Base-by-base conservation (phyloP, 2,888 invertebrate genomes). In the Hypolimnas misippus region DNA sequence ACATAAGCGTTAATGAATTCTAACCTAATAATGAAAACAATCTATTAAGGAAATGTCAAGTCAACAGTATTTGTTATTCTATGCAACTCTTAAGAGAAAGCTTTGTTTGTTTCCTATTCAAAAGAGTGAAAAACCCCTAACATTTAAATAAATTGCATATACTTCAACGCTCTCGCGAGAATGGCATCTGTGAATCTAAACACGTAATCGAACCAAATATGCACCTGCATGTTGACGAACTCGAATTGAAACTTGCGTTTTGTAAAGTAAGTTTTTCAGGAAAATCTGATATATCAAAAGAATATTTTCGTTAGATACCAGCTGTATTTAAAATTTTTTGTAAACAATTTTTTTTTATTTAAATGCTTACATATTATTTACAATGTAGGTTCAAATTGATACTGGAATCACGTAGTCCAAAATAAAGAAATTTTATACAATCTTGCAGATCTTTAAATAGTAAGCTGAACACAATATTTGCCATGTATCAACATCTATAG, bases 81-180 rank as follows among this genome's bases (percentile, higher is more conserved):
- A 14, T 25, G 44, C 57, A 57, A 25, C 42, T 55, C 38, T 54
- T n/a, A 44, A 31, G 62, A 62, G 65, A 65, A 65, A 65, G 44
- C 57, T 57, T 14, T n/a, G 14, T 8, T 55, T 51, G 53, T 55
- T 51, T 38, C 17, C 46, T 33, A 31, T 42, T 4, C 29, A 53
- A 25, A 44, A 46, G 46, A 49, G 35, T 35, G 14, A 38, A 35
- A 5, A 38, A 53, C 38, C 46, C 38, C 52, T 29, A 38, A 35
- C 44, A 53, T 59, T 53, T 44, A 35, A 46, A 53, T n/a, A 38
- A 54, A 49, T 19, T 14, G 10, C 25, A n/a, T 29, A n/a, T 21
- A 42, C 31, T 17, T 8, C 1, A 6, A 8, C 7, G 14, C 29
- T 49, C 44, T 44, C 49, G 14, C 25, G 29, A 49, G 14, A 29